A percentile compares a stretch with the other conserved stretches of the same genome.
Evolutionary conservation across 2,888 invertebrate genomes (phyloP).

Genomic region (Allacma fusca): DNA sequence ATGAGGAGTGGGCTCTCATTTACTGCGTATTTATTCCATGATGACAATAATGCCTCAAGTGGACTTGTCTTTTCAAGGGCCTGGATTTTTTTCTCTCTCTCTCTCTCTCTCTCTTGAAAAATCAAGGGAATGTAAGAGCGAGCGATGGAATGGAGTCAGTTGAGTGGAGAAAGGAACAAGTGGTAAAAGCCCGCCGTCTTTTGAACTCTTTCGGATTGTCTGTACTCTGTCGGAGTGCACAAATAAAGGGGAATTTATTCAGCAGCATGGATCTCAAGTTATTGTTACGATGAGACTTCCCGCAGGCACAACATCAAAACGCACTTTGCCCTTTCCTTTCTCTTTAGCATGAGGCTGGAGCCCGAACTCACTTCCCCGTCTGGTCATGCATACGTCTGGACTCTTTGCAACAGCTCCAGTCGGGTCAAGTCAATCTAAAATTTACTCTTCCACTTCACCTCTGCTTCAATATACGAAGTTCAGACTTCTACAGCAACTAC

Average conservation of each 20-base stretch:
- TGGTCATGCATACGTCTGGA: too few relatives aligned
- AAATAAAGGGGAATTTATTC: constrained; percentile 50
- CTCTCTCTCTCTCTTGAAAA: neutral
- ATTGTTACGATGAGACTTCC: constrained; percentile 61
- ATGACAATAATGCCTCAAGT: neutral
- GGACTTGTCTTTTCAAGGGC: neutral
- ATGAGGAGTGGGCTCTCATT: neutral
- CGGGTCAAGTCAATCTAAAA: too few relatives aligned
- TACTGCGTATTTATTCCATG: neutral
- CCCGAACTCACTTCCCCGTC: too few relatives aligned
- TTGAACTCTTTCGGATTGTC: neutral
- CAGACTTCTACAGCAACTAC: too few relatives aligned
- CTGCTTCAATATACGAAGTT: too few relatives aligned
- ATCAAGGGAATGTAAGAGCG: neutral
- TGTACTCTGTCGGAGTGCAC: constrained; percentile 16
- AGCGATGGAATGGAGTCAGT: neutral
- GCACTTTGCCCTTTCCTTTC: constrained; percentile 59
- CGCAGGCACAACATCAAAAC: constrained; percentile 61
- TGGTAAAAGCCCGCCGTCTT: neutral
- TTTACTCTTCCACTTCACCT: too few relatives aligned
- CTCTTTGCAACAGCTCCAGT: too few relatives aligned
- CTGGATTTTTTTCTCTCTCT: neutral
- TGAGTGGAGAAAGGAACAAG: neutral
- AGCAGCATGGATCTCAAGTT: constrained; percentile 53
- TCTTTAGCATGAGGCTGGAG: constrained; percentile 47